Evolutionary conservation across 2,797 vertebrate species (phyloP).

Genomic region (Ambastaia sidthimunki): DNA sequence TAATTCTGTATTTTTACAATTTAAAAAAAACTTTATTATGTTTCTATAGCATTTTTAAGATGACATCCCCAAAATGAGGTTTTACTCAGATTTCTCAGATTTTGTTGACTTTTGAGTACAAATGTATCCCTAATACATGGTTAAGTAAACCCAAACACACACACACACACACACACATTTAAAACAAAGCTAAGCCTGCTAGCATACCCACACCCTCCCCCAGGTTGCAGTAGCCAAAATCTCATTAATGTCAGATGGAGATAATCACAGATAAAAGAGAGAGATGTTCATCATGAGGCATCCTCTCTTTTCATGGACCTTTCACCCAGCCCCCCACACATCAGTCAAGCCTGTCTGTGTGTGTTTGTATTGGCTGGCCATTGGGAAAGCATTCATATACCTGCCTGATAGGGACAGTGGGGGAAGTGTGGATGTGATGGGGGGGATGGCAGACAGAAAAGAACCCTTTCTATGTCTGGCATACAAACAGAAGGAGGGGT

Average conservation of each 20-base stretch:
- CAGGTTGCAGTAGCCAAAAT: constrained; percentile 48
- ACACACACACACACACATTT: constrained; percentile 55
- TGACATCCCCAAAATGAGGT: too few relatives aligned
- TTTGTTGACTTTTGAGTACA: too few relatives aligned
- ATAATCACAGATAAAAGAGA: constrained; percentile 53
- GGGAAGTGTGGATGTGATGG: constrained; percentile 26
- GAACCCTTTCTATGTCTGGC: constrained; percentile 21
- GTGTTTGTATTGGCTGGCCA: constrained; percentile 33
- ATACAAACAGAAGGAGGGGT: constrained; percentile 38
- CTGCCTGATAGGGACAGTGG: constrained; percentile 25
- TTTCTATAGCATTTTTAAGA: too few relatives aligned
- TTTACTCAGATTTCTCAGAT: too few relatives aligned
- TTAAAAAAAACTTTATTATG: too few relatives aligned
- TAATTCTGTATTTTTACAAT: too few relatives aligned
- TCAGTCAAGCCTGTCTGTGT: constrained; percentile 28
- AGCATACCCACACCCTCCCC: constrained; percentile 23
- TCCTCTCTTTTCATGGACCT: constrained; percentile 49
- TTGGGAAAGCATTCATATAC: constrained; percentile 55
- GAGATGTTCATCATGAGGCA: constrained; percentile 64
- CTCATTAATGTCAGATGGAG: constrained; percentile 51
- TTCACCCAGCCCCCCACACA: constrained; percentile 44
- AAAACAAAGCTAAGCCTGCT: constrained; percentile 5
- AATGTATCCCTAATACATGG: too few relatives aligned
- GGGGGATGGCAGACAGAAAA: constrained; percentile 26
- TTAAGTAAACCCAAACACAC: constrained; percentile 36